Evolutionary conservation across 2,113 vertebrate genomes (phyloP).

Genomic region (Neotragus pygmaeus): DNA sequence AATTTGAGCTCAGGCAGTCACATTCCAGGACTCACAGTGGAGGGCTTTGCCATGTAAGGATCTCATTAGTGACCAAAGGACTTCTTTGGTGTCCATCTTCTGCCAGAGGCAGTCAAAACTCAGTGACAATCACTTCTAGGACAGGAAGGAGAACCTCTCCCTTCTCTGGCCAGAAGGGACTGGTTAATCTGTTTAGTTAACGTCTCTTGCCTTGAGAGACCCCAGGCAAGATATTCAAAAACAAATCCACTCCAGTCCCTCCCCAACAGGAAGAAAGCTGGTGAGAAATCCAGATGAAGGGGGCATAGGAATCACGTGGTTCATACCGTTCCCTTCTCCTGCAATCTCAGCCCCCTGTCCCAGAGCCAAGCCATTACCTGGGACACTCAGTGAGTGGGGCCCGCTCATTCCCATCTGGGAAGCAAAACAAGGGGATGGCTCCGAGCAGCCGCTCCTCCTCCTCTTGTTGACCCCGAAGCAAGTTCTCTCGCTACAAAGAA

Average conservation of each 20-base stretch:
- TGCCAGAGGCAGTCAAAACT: background rate
- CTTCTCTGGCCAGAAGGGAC: background rate
- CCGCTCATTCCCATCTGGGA: slow-evolving; percentile 93
- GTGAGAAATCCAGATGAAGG: background rate
- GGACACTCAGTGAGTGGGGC: slow-evolving; percentile 87
- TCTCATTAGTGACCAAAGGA: background rate
- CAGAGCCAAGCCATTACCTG: slow-evolving; percentile 81
- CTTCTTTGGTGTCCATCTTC: background rate
- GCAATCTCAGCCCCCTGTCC: background rate
- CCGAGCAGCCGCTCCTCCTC: slow-evolving; percentile 91
- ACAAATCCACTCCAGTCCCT: background rate
- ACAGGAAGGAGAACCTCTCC: background rate
- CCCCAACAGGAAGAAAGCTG: background rate
- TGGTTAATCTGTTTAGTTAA: background rate
- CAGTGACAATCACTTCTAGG: background rate
- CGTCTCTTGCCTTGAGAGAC: background rate
- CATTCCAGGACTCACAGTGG: background rate
- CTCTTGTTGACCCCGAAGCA: slow-evolving; percentile 90
- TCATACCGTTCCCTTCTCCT: background rate
- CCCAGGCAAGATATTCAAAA: background rate
- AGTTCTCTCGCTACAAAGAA: slow-evolving; percentile 85
- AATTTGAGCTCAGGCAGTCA: background rate
- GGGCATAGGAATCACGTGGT: no score
- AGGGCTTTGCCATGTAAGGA: background rate
- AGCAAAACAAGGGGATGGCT: slow-evolving; percentile 96